A percentile compares a stretch with the other conserved stretches of the same genome.
Evolutionary conservation across 2,797 vertebrate genomes (phyloP).

Genomic region (Gallinago stenura): DNA sequence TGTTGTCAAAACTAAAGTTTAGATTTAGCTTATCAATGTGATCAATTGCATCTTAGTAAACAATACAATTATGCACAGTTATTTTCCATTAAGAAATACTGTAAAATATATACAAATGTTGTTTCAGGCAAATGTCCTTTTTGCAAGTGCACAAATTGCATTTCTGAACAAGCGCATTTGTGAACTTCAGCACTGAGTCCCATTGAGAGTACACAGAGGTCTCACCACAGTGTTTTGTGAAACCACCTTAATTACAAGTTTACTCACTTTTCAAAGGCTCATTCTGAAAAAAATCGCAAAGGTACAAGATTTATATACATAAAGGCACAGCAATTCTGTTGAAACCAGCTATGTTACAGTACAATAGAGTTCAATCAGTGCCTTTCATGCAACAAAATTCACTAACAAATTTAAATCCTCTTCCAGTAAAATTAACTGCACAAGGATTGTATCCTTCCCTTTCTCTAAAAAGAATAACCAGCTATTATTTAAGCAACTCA

Average conservation of each 20-base stretch:
- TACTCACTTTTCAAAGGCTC: slow-evolving; percentile 38
- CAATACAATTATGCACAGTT: slow-evolving; percentile 48
- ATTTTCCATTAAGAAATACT: slow-evolving; percentile 67
- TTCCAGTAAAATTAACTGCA: slow-evolving; percentile 5
- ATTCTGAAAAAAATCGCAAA: slow-evolving; percentile 39
- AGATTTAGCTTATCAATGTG: slow-evolving; percentile 32
- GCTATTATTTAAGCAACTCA: background rate
- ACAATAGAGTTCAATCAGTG: slow-evolving; percentile 62
- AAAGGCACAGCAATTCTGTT: slow-evolving; percentile 73
- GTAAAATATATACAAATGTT: slow-evolving; percentile 67
- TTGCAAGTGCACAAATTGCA: slow-evolving; percentile 34
- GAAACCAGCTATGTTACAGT: slow-evolving; percentile 71
- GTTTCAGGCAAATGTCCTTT: slow-evolving; percentile 52
- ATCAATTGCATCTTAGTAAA: slow-evolving; percentile 61
- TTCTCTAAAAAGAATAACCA: background rate
- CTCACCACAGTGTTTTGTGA: background rate
- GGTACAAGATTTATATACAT: slow-evolving; percentile 66
- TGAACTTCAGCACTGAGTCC: slow-evolving; percentile 29
- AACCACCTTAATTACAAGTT: slow-evolving; percentile 31
- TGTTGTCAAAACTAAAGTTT: slow-evolving; percentile 36
- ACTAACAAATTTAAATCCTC: slow-evolving; percentile 42
- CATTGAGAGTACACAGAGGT: background rate
- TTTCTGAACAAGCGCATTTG: slow-evolving; percentile 30
- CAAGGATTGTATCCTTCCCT: background rate
- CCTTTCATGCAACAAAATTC: slow-evolving; percentile 63